Base-by-base conservation (phyloP, 2,113 vertebrate genomes). In the Lophius piscatorius region DNA sequence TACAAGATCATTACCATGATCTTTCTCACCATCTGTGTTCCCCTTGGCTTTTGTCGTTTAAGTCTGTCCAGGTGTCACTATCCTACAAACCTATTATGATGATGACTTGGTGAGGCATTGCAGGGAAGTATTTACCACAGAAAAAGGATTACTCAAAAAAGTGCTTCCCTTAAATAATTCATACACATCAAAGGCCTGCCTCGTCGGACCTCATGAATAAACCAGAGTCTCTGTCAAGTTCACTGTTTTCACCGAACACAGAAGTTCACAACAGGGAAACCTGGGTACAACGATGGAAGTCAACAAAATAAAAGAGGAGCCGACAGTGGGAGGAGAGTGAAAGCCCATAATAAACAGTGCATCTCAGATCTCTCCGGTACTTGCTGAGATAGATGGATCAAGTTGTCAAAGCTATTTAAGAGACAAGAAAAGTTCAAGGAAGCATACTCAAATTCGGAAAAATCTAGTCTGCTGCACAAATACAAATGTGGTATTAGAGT, bases 141-240 rank as follows among this genome's bases (percentile, higher is more conserved):
- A 28, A 71, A 47, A 70, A n/a, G 52, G 59, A 73, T 78, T 56
- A 69, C 67, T 80, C 61, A 38, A 78, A 75, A 70, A 64, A 67
- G 41, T 73, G 78, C 85, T 82, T 21, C 44, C 12, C 58, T 71
- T 87, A 70, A 87, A 90, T 87, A 72, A 85, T 88, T 85, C 77
- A 88, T 87, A 61, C 65, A 74, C 83, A 83, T 88, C 87, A 88
- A 90, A 90, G 83, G 60, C 72, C 63, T 76, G 67, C 59, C 60
- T 83, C 73, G 70, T 84, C 82, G 85, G 77, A 78, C 65, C 68
- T 85, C 79, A 88, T 90, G 83, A 88, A 88, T 90, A 85, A 90
- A 88, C 62, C 87, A 87, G 71, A 57, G 54, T 35, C 40, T 70
- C 44, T 66, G 79, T 85, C 84, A 77, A 76, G 72, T 71, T 76